These are phyloP conservation scores for Pocillopora damicornis DNA, from an alignment of 64 coral and sea anemone genomes.

Conservation along the genomic window DNA sequence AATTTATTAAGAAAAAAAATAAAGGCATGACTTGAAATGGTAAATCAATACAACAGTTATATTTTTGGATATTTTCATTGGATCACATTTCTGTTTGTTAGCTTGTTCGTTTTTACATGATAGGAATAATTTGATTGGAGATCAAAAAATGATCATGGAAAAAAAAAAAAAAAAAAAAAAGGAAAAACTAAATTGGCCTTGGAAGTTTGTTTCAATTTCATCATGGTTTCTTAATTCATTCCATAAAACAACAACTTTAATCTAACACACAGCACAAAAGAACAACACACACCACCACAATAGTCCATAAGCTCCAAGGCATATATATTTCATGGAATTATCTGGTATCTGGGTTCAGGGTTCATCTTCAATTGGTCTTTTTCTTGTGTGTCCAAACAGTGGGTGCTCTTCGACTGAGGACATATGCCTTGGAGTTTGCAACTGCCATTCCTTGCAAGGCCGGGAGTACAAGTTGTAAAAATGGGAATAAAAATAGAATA, in stretches of 20 bases:
- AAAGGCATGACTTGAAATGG: too few species aligned
- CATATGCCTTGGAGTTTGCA: not conserved
- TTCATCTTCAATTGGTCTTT: not conserved
- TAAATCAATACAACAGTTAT: not conserved
- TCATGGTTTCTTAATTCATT: not conserved
- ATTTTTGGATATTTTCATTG: too few species aligned
- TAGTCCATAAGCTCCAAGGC: not conserved
- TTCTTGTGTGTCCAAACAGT: not conserved
- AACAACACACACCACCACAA: not conserved
- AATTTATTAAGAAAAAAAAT: not conserved
- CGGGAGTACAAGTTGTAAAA: not conserved
- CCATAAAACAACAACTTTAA: not conserved
- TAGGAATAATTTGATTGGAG: not conserved
- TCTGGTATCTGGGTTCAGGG: not conserved
- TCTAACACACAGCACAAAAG: not conserved
- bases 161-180: too few species aligned
- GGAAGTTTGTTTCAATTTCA: not conserved
- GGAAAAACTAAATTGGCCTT: too few species aligned
- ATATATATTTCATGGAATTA: not conserved
- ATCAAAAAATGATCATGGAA: too few species aligned
- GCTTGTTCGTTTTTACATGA: too few species aligned
- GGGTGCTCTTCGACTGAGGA: not conserved
- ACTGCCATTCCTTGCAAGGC: slow-evolving; percentile 33
- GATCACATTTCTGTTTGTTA: too few species aligned
- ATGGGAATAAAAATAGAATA: not conserved